Percentiles rank a stretch among this genome's conserved stretches.
Evolutionary conservation across 23 tunicate species (phyloP).

Genomic region (Botrylloides violaceus): DNA sequence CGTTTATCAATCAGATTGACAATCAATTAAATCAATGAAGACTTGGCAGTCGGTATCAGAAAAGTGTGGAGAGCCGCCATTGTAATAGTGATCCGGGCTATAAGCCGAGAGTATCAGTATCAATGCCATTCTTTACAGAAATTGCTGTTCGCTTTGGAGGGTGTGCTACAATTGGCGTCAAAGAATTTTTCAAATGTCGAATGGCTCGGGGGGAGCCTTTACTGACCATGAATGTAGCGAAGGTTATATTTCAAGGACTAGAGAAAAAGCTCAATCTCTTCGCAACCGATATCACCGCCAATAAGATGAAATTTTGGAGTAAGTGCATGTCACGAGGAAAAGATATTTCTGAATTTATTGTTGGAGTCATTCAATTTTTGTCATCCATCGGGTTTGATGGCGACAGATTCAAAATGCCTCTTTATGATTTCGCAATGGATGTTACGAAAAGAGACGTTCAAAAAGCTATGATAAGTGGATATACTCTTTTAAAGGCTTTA

Average conservation of each 20-base stretch:
- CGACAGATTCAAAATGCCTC: background rate
- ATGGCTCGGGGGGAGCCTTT: background rate
- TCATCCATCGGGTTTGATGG: background rate
- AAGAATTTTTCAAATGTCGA: background rate
- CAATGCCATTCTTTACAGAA: no score
- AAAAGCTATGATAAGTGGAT: background rate
- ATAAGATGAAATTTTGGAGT: background rate
- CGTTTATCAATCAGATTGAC: no score
- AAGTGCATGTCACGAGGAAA: background rate
- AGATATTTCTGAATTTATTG: background rate
- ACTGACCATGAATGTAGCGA: background rate
- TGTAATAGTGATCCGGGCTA: no score
- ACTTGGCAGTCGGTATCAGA: no score
- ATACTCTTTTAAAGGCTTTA: background rate
- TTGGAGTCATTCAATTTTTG: background rate
- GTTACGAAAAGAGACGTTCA: background rate
- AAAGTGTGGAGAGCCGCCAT: no score
- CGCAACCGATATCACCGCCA: background rate
- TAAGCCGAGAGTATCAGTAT: no score
- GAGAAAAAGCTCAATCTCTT: background rate
- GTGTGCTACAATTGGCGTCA: background rate
- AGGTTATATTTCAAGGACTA: background rate
- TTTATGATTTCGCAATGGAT: background rate
- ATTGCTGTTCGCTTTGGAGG: background rate
- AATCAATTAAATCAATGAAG: no score